These are phyloP conservation scores for Chionis minor DNA, from an alignment of 2,113 vertebrate species.

Conservation along the genomic window DNA sequence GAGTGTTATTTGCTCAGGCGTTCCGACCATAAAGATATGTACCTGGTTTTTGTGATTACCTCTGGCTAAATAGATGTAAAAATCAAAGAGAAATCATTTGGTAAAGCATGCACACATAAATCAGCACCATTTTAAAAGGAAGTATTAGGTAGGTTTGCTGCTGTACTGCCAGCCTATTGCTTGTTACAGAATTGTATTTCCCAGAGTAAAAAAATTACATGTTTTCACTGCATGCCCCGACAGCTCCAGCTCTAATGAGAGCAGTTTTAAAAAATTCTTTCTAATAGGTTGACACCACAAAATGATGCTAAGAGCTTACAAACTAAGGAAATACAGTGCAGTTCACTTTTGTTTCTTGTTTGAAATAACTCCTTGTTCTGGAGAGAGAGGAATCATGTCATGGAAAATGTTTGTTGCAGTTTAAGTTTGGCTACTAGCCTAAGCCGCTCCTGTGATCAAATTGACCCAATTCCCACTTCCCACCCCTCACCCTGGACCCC, in stretches of 20 bases:
- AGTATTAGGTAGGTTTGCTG: conserved; percentile 43
- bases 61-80: not conserved
- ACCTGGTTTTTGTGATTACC: not conserved
- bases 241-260: conserved; percentile 63
- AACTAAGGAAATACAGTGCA: conserved; percentile 23
- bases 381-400: not conserved
- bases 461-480: not conserved
- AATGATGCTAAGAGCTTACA: conserved; percentile 49
- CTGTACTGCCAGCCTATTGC: conserved; percentile 44
- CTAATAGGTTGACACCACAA: conserved; percentile 41
- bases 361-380: conserved; percentile 25
- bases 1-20: not conserved
- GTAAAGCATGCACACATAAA: not conserved
- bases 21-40: not conserved
- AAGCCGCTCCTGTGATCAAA: not conserved
- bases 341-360: not conserved
- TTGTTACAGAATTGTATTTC: conserved; percentile 63
- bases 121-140: conserved; percentile 1
- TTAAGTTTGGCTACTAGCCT: conserved; percentile 10
- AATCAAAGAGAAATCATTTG: not conserved
- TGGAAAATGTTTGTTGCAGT: conserved; percentile 3
- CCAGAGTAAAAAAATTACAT: conserved; percentile 52
- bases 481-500: not conserved
- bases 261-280: conserved; percentile 37
- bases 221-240: conserved; percentile 47